Evolutionary conservation across 2,113 vertebrate genomes (phyloP).

Genomic region (Galeopterus variegatus): DNA sequence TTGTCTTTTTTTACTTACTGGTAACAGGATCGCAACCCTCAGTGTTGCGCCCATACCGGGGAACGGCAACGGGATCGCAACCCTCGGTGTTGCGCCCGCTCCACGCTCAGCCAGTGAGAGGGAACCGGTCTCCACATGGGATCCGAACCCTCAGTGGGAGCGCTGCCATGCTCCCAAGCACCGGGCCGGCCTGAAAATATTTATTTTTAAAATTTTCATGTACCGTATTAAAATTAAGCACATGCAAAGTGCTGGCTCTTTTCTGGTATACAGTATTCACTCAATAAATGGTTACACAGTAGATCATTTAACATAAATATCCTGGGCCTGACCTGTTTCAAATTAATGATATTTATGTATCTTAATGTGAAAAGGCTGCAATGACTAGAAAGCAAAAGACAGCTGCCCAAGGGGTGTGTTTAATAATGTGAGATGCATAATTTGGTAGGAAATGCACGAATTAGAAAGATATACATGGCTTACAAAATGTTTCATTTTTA

Average conservation of each 20-base stretch:
- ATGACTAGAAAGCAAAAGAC: conserved; percentile 14
- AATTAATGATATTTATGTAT: not conserved
- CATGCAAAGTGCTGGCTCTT: not conserved
- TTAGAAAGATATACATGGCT: conserved; percentile 12
- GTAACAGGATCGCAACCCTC: no score
- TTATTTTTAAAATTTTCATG: not conserved
- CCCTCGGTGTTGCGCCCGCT: no score
- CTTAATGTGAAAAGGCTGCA: not conserved
- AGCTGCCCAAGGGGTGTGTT: not conserved
- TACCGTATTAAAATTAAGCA: not conserved
- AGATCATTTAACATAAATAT: not conserved
- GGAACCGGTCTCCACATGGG: no score
- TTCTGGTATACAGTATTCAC: not conserved
- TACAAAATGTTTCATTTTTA: conserved; percentile 59
- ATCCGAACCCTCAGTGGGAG: no score
- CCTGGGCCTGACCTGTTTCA: not conserved
- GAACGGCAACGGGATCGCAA: no score
- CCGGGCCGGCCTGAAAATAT: no score
- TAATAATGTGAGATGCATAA: conserved; percentile 15
- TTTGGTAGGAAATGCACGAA: conserved; percentile 58
- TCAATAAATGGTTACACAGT: not conserved
- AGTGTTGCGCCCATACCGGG: no score
- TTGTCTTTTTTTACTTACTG: no score
- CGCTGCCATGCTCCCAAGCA: no score
- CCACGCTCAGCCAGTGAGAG: no score